Conservation (phyloP, 64 coral and sea anemone species). For the Astreopora myriophthalma region DNA sequence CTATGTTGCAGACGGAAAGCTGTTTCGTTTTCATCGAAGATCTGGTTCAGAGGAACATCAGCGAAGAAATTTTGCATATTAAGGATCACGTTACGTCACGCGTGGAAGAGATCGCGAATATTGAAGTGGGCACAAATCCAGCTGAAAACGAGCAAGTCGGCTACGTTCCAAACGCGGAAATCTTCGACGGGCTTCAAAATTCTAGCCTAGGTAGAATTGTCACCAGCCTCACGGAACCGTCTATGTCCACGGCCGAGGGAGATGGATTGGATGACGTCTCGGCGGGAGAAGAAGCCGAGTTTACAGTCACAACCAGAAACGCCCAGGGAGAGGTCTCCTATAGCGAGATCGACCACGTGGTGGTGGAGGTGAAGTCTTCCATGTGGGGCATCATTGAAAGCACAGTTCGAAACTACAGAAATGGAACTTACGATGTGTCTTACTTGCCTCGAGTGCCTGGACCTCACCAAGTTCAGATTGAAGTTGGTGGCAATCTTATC, state of each 20-base stretch:
- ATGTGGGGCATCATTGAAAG: constrained; percentile 25
- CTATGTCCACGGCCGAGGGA: constrained; percentile 43
- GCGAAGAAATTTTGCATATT: constrained; percentile 57
- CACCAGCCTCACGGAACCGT: constrained; percentile 46
- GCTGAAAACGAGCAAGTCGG: constrained; percentile 62
- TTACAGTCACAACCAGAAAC: constrained; percentile 57
- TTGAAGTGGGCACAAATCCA: constrained; percentile 53
- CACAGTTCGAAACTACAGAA: constrained; percentile 44
- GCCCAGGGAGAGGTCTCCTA: constrained; percentile 58
- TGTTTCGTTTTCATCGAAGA: constrained; percentile 48
- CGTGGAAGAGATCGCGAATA: constrained; percentile 17
- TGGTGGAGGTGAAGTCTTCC: constrained; percentile 24
- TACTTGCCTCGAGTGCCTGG: constrained; percentile 47
- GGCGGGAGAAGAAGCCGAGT: constrained; percentile 63
- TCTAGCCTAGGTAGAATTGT: constrained; percentile 45
- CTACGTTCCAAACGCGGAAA: constrained; percentile 52
- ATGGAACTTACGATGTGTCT: constrained; percentile 56
- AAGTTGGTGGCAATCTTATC: constrained; percentile 41
- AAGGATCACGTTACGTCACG: constrained; percentile 43
- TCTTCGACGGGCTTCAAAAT: constrained; percentile 44
- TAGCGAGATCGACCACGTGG: constrained; percentile 61
- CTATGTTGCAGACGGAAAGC: constrained; percentile 28
- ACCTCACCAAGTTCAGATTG: constrained; percentile 38
- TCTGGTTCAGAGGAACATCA: constrained; percentile 60
- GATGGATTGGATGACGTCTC: constrained; percentile 54